Evolutionary conservation across 2,888 invertebrate genomes (phyloP).

Genomic region (Leuctra nigra): DNA sequence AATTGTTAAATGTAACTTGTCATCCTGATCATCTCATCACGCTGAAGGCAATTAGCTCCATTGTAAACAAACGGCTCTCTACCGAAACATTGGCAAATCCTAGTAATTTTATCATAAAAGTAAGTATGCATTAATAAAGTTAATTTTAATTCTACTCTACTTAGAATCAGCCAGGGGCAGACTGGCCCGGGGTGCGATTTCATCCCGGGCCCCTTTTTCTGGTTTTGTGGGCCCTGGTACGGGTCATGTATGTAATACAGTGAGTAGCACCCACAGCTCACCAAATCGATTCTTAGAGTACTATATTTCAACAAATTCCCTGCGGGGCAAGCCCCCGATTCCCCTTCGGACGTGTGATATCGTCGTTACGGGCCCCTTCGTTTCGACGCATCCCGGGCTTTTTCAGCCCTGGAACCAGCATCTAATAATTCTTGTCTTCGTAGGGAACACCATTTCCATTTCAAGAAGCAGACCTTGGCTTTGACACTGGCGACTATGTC

Average conservation of each 20-base stretch:
- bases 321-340: too few species aligned
- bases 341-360: too few species aligned
- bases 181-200: too few species aligned
- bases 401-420: background rate
- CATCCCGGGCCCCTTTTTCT: too few species aligned
- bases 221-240: too few species aligned
- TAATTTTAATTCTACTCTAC: conserved; percentile 20
- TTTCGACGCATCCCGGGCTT: background rate
- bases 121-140: conserved; percentile 26
- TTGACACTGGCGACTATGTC: conserved; percentile 56
- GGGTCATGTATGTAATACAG: too few species aligned
- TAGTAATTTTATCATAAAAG: conserved; percentile 44
- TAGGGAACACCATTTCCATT: conserved; percentile 64
- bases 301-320: too few species aligned
- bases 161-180: background rate
- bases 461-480: conserved; percentile 58
- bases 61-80: conserved; percentile 53
- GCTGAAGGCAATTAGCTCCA: conserved; percentile 58
- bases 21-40: conserved; percentile 76
- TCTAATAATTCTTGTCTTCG: conserved; percentile 17
- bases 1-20: conserved; percentile 67
- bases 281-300: too few species aligned
- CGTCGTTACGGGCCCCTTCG: too few species aligned
- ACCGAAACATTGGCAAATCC: conserved; percentile 51
- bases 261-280: too few species aligned